A percentile compares a stretch with the other conserved stretches of the same genome.
Conservation (phyloP, 2,888 invertebrate species). For the Zhuqinia jingwanae region DNA sequence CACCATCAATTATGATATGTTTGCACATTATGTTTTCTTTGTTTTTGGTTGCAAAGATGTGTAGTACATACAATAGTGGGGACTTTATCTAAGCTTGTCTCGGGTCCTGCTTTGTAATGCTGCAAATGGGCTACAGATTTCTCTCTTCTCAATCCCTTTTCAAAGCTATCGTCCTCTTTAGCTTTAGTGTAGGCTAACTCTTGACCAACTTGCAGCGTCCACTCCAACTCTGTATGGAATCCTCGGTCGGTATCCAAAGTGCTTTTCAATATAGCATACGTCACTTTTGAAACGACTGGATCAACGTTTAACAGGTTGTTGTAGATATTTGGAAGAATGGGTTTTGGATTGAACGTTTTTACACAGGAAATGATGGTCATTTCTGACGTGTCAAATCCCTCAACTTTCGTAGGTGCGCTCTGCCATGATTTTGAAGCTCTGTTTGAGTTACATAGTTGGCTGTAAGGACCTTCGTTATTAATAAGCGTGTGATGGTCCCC, state of each 20-base stretch:
- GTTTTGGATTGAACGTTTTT: constrained; percentile 58
- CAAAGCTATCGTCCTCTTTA: background rate
- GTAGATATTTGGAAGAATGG: constrained; percentile 53
- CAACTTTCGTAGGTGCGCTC: background rate
- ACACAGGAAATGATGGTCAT: constrained; percentile 52
- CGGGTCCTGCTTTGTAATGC: too few species aligned
- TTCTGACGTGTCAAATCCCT: constrained; percentile 65
- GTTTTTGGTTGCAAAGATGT: too few species aligned
- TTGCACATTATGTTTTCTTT: too few species aligned
- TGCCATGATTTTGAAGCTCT: constrained; percentile 43
- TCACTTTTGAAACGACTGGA: constrained; percentile 47
- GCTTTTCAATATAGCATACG: constrained; percentile 33
- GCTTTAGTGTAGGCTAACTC: background rate
- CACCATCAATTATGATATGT: too few species aligned
- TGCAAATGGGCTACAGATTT: too few species aligned
- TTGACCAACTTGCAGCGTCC: constrained; percentile 29
- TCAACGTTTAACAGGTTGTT: constrained; percentile 52
- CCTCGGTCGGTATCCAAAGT: constrained; percentile 8
- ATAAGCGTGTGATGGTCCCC: constrained; percentile 60
- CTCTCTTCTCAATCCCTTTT: background rate
- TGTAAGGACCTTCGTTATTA: constrained; percentile 67
- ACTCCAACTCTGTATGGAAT: constrained; percentile 33
- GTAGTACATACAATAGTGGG: too few species aligned
- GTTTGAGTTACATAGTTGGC: constrained; percentile 53
- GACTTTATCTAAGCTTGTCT: too few species aligned